Evolutionary conservation across 92 coral and sea anemone genomes (phyloP), one percentile per base, ranked within the genome.

Genomic region (Zoanthus solanderi): DNA sequence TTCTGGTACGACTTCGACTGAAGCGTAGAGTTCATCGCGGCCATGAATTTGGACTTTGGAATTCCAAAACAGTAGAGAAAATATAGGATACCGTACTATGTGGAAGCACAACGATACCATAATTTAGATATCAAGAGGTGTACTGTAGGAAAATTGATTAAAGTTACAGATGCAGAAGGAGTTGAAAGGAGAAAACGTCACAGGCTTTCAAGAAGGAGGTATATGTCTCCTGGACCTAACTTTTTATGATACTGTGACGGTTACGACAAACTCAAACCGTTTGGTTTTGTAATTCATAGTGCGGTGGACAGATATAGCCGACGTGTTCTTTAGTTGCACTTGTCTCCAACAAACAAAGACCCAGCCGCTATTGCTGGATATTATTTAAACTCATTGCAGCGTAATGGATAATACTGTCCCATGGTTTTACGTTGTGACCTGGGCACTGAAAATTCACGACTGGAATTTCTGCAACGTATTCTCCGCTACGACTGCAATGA

Each of bases 231-330:
- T 86, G 93, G 93, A 7, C 93, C 93, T 3, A 90, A 90, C 52
- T 90, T 87, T 66, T 72, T 90, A 72, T 90, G 93, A 90, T 88
- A 89, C 71, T 46, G 71, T 45, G 91, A 57, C n/a, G 65, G 65
- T 57, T 57, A 57, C 65, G n/a, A 57, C 65, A 57, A 57, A 57
- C n/a, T 57, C n/a, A 57, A 57, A 57, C n/a, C 65, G 65, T 57
- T 57, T 57, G 65, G 65, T 57, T 57, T 11, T 57, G 65, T 15
- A 0, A 57, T 57, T 57, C 65, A 57, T 57, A 15, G 65, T 57
- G 65, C n/a, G 23, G n/a, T 89, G 68, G 89, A 89, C 76, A 86
- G 92, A 66, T 84, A 83, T 45, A 89, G 92, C 87, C 57, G 85
- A 30, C 88, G 92, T 2, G 76, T 89, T 65, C 37, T 89, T 14